Evolutionary conservation across 2,888 invertebrate genomes (phyloP).

Genomic region (Aethes cnicana): DNA sequence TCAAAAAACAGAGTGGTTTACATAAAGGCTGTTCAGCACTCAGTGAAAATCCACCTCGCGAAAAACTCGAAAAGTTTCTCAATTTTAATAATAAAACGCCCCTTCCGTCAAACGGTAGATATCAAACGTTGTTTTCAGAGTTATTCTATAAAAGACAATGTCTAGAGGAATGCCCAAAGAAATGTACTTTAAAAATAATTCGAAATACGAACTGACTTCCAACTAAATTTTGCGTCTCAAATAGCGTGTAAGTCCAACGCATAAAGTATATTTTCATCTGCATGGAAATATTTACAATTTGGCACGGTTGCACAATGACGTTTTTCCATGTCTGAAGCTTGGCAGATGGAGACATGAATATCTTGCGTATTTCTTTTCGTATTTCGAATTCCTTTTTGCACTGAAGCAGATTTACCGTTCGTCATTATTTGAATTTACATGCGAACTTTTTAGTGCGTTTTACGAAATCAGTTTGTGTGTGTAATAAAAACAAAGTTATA

Average conservation of each 20-base stretch:
- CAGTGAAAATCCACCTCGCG: slow-evolving; percentile 2
- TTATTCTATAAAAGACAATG: slow-evolving; percentile 30
- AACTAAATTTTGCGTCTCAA: neutral
- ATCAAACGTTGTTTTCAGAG: slow-evolving; percentile 27
- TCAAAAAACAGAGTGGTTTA: slow-evolving; percentile 9
- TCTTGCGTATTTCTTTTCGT: slow-evolving; percentile 39
- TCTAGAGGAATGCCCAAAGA: slow-evolving; percentile 28
- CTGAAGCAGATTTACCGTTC: neutral
- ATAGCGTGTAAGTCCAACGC: neutral
- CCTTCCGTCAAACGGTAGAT: slow-evolving; percentile 24
- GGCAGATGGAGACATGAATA: slow-evolving; percentile 44
- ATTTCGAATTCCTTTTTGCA: slow-evolving; percentile 33
- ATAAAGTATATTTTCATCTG: neutral
- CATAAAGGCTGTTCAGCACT: slow-evolving; percentile 16
- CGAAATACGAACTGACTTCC: neutral
- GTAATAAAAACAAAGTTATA: too few relatives aligned
- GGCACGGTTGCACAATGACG: slow-evolving; percentile 25
- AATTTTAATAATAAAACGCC: slow-evolving; percentile 31
- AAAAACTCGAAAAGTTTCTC: slow-evolving; percentile 21
- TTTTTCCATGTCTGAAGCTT: slow-evolving; percentile 39
- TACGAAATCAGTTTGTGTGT: too few relatives aligned
- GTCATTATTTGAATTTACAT: too few relatives aligned
- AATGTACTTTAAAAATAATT: slow-evolving; percentile 24
- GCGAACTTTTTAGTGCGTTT: too few relatives aligned
- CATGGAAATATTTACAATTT: neutral